Conservation (phyloP, 2,113 vertebrate genomes). For the Noturus placidus region DNA sequence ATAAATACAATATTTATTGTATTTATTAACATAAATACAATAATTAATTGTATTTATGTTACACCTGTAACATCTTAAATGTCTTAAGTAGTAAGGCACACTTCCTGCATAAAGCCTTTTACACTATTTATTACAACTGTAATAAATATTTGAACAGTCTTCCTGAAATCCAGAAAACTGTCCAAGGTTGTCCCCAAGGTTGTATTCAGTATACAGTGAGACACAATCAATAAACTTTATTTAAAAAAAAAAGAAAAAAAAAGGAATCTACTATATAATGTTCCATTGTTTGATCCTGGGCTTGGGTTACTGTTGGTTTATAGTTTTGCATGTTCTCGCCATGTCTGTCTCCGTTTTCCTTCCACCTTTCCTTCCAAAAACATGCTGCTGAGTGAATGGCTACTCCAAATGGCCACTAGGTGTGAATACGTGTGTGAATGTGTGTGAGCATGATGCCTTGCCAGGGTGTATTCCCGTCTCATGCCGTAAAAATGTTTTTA, state of each 20-base stretch:
- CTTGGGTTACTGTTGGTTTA: neutral
- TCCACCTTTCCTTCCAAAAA: neutral
- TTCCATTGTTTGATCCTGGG: neutral
- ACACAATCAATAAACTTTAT: neutral
- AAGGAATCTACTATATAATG: neutral
- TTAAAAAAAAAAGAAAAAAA: neutral
- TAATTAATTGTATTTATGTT: no score
- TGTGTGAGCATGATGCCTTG: neutral
- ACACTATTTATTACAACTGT: neutral
- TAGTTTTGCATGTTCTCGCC: neutral
- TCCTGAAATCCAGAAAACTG: constrained; percentile 16
- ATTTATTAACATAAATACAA: no score
- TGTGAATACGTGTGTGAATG: neutral
- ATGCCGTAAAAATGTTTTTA: neutral
- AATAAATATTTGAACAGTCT: constrained; percentile 27
- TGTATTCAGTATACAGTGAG: neutral
- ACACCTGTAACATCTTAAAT: neutral
- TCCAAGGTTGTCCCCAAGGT: constrained; percentile 14
- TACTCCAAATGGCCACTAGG: constrained; percentile 5
- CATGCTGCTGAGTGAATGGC: neutral
- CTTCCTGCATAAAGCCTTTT: neutral
- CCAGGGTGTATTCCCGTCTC: neutral
- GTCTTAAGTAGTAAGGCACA: neutral
- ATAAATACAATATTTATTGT: no score
- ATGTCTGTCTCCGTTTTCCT: neutral